These are phyloP conservation scores for Neolamprologus devosi DNA, from an alignment of 2,113 vertebrate genomes.

Conservation along the genomic window DNA sequence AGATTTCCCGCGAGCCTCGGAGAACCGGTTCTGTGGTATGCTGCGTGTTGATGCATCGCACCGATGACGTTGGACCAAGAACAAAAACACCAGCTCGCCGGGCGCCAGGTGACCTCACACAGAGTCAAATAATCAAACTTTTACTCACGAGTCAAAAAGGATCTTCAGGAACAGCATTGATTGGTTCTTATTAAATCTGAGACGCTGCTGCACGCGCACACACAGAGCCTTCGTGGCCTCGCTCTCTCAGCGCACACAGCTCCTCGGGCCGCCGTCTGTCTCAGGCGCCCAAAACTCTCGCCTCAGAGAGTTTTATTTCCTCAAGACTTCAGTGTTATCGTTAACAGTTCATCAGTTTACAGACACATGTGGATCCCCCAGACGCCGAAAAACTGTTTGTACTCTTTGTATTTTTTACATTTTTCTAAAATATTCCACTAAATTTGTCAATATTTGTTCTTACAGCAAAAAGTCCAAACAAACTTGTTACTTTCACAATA, in stretches of 20 bases:
- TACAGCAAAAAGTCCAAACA: not conserved
- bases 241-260: not conserved
- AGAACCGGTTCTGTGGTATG: not conserved
- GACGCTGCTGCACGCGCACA: not conserved
- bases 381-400: accelerated
- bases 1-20: not conserved
- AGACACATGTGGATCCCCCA: accelerated
- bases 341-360: not conserved
- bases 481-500: not conserved
- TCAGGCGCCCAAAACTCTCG: not conserved
- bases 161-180: not conserved
- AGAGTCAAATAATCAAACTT: not conserved
- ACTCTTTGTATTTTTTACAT: not conserved
- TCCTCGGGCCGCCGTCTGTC: not conserved
- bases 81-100: accelerated
- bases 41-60: not conserved
- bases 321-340: not conserved
- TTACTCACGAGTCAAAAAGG: accelerated
- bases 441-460: accelerated
- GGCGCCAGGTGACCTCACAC: accelerated
- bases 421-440: not conserved
- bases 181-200: not conserved
- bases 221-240: not conserved
- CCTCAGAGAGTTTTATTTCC: not conserved
- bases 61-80: accelerated